These are phyloP conservation scores for Rhynchophorus ferrugineus DNA, from an alignment of 1,140 invertebrate genomes.

Conservation along the genomic window DNA sequence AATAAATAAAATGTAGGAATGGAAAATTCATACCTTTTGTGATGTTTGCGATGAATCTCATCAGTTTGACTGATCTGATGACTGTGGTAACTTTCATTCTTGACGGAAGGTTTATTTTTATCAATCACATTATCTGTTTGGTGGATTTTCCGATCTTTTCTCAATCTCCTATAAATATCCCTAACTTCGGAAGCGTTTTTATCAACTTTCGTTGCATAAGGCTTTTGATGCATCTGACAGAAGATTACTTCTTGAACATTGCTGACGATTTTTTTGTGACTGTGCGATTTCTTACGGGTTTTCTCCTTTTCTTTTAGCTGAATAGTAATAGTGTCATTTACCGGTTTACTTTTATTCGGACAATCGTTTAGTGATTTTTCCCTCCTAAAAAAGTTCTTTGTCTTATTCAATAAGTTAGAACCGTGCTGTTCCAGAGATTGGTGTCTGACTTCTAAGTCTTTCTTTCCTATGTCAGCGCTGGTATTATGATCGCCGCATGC, in stretches of 20 bases:
- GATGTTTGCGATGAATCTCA: no score
- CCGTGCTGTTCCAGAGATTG: conserved; percentile 6
- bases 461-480: background rate
- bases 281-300: conserved; percentile 2
- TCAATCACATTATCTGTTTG: no score
- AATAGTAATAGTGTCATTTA: background rate
- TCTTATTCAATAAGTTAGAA: conserved; percentile 3
- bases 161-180: conserved; percentile 7
- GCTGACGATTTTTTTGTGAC: background rate
- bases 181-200: conserved; percentile 6
- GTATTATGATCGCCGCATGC: conserved; percentile 9
- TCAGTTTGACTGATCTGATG: no score
- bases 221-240: conserved; percentile 12
- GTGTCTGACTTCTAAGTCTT: conserved; percentile 1
- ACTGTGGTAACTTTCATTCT: no score
- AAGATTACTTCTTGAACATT: conserved; percentile 17
- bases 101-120: no score
- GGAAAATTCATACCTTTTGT: no score
- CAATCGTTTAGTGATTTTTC: conserved; percentile 17
- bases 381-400: conserved; percentile 14
- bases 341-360: background rate
- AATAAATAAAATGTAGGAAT: no score
- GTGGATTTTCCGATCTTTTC: conserved; percentile 1
- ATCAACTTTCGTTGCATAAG: conserved; percentile 10
- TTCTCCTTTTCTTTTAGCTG: background rate